Percentiles rank a stretch among this genome's conserved stretches.
Evolutionary conservation across 2,888 invertebrate genomes (phyloP).

Genomic region (Netelia melanura): DNA sequence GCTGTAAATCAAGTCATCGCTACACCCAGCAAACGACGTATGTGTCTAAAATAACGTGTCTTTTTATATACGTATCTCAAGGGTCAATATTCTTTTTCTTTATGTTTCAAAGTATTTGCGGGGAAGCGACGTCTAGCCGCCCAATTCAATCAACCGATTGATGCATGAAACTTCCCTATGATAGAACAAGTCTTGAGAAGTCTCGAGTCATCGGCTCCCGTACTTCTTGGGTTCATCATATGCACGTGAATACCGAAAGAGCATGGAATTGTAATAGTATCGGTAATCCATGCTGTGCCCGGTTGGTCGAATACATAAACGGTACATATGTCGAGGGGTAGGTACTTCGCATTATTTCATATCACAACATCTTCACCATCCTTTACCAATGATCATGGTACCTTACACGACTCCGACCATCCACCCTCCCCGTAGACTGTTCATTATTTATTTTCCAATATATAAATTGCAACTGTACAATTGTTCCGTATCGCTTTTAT

Average conservation of each 20-base stretch:
- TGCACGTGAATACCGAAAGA: slow-evolving; percentile 6
- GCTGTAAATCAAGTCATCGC: slow-evolving; percentile 72
- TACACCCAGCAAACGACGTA: slow-evolving; percentile 80
- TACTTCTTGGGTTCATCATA: neutral
- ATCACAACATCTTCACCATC: slow-evolving; percentile 4
- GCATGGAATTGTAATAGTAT: slow-evolving; percentile 18
- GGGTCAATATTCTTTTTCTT: slow-evolving; percentile 19
- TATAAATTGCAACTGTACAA: slow-evolving; percentile 35
- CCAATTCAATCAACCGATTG: slow-evolving; percentile 83
- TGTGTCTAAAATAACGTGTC: slow-evolving; percentile 51
- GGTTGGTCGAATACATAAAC: too few relatives aligned
- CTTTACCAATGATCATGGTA: neutral
- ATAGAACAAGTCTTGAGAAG: neutral
- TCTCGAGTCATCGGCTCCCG: slow-evolving; percentile 6
- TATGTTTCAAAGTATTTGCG: slow-evolving; percentile 74
- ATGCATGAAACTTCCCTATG: slow-evolving; percentile 70
- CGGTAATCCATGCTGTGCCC: too few relatives aligned
- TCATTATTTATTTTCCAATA: slow-evolving; percentile 72
- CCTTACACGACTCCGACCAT: slow-evolving; percentile 7
- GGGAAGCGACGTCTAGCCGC: slow-evolving; percentile 85
- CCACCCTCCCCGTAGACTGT: slow-evolving; percentile 14
- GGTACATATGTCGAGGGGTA: slow-evolving; percentile 19
- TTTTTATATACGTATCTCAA: neutral
- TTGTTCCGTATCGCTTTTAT: slow-evolving; percentile 69
- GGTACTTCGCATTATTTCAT: slow-evolving; percentile 23